Percentiles rank a stretch among this genome's conserved stretches.
These are phyloP conservation scores for Siderastrea siderea DNA, from an alignment of 92 coral and sea anemone genomes.

Conservation along the genomic window DNA sequence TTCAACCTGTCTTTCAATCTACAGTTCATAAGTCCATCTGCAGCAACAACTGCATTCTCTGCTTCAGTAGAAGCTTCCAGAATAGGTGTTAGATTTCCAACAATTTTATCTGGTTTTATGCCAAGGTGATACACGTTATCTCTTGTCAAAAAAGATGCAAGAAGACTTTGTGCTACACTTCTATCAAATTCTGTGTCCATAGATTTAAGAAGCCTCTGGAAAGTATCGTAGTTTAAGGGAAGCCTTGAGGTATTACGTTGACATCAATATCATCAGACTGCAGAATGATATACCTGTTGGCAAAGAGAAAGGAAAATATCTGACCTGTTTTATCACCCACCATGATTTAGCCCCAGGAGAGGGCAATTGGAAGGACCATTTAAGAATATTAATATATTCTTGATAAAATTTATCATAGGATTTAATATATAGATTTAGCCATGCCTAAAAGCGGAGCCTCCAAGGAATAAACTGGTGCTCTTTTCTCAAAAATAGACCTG, in stretches of 20 bases:
- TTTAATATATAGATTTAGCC: too few relatives aligned
- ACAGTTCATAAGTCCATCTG: conserved; percentile 19
- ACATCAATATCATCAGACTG: conserved; percentile 24
- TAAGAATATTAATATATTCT: too few relatives aligned
- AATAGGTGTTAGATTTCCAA: not conserved
- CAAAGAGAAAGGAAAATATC: not conserved
- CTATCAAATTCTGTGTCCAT: conserved; percentile 19
- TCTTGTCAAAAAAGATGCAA: conserved; percentile 2
- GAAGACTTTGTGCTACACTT: conserved; percentile 22
- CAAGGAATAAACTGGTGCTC: too few relatives aligned
- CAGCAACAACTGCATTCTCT: conserved; percentile 33
- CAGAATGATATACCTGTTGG: conserved; percentile 6
- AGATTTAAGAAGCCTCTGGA: not conserved
- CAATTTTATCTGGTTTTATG: conserved; percentile 37
- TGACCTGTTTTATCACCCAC: not conserved
- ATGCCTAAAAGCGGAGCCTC: too few relatives aligned
- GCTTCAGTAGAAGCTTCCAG: conserved; percentile 26
- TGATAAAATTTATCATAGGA: too few relatives aligned
- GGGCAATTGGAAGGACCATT: not conserved
- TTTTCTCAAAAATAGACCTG: too few relatives aligned
- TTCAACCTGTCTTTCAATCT: conserved; percentile 13
- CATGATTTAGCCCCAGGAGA: not conserved
- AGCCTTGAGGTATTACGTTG: not conserved
- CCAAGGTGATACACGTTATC: conserved; percentile 14
- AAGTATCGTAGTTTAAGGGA: conserved; percentile 2